A percentile compares a stretch with the other conserved stretches of the same genome.
phyloP scores from a whole-genome alignment of 2,888 invertebrate species.

The Ophion ellenae region DNA sequence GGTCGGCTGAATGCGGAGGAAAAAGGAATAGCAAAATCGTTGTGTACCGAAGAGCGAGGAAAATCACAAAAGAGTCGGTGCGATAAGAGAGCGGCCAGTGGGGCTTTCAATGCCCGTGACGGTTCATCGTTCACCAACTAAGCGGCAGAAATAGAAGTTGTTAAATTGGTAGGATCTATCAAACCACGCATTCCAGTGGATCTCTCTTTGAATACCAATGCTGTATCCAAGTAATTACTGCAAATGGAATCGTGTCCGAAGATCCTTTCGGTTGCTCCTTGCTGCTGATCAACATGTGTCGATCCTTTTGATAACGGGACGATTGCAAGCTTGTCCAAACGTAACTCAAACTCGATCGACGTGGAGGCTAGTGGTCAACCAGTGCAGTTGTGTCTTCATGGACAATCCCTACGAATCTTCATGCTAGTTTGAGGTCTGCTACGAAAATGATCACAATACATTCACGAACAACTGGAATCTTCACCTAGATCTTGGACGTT shows the following conservation, averaged over 20 bases:
- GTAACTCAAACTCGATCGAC: not conserved
- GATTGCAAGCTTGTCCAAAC: too few species aligned
- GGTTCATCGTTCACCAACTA: slow-evolving; percentile 14
- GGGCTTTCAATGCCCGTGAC: slow-evolving; percentile 69
- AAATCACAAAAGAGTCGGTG: slow-evolving; percentile 38
- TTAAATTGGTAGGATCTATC: not conserved
- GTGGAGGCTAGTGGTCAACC: not conserved
- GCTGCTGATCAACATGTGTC: too few species aligned
- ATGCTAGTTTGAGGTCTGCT: too few species aligned
- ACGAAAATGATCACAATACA: too few species aligned
- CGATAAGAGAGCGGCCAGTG: slow-evolving; percentile 67
- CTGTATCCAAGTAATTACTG: not conserved
- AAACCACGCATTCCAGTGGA: not conserved
- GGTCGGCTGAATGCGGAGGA: slow-evolving; percentile 37
- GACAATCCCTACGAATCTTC: too few species aligned
- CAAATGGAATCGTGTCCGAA: not conserved
- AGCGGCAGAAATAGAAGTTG: not conserved
- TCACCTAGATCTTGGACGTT: too few species aligned
- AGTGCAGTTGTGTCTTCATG: too few species aligned
- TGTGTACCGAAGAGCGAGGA: slow-evolving; percentile 43
- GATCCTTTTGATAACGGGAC: too few species aligned
- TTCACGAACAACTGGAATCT: too few species aligned
- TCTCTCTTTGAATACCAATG: not conserved
- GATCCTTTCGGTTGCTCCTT: not conserved
- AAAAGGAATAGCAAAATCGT: not conserved